Evolutionary conservation across 1,140 invertebrate species (phyloP), one percentile per base, ranked within the genome.

Genomic region (Dendrolimus punctatus): DNA sequence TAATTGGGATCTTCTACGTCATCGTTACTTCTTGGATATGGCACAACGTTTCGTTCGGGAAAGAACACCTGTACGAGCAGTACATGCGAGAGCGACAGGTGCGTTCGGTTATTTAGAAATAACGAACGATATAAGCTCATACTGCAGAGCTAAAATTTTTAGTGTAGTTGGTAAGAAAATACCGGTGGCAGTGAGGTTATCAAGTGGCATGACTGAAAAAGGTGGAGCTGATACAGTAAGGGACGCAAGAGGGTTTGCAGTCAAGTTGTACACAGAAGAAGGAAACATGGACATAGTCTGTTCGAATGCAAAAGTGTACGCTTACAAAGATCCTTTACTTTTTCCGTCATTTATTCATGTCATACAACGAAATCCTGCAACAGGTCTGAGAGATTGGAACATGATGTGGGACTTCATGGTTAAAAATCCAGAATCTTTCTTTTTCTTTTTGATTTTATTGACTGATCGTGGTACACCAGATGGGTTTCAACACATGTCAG

Each of bases 91-190:
- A 85, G 97, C 96, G 65, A 95, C 94, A 41, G 96, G 96, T 42
- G 98, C 97, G 4, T 98, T 98, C 88, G 98, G 98, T 0, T 98
- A 97, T 69, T 98, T 99, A 73, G 96, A 98, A 87, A 93, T 96
- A 5, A 99, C 96, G 0, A 93, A 98, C 69, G 96, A 98, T 68
- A 96, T 99, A 41, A 91, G 91, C 4, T 91, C 94, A 55, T 97
- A 97, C 69, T 91, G 89, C 52, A 97, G 96, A 68, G 96, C 96
- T 0, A 92, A 92, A 58, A 76, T 98, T 0, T 98, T 99, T 83
- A 91, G 91, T 23, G 73, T 87, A 48, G 88, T 98, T 49, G 96
- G 96, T 36, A 97, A 98, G 76, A 91, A 89, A 58, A 98, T 96
- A 36, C 94, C 95, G 0, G 82, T 98, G 5, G 79, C 71, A 0